Evolutionary conservation across 2,888 invertebrate species (phyloP).

Genomic region (Tridacna crocea): DNA sequence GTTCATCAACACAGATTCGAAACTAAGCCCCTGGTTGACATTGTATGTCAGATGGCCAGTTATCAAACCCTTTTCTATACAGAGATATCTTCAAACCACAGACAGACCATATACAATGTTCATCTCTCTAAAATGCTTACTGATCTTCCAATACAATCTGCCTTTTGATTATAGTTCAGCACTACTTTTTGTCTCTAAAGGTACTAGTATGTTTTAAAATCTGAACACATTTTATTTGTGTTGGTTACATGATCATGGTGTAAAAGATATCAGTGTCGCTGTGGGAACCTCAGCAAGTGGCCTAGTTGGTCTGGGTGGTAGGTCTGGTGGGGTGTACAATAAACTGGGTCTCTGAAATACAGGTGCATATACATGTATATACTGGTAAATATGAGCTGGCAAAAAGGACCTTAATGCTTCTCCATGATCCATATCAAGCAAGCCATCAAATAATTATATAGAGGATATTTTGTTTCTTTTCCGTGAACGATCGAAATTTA

Average conservation of each 20-base stretch:
- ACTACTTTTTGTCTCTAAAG: not conserved
- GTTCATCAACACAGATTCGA: too few relatives aligned
- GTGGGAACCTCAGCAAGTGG: slow-evolving; percentile 45
- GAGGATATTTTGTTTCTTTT: too few relatives aligned
- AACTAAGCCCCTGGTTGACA: too few relatives aligned
- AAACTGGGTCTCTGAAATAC: slow-evolving; percentile 72
- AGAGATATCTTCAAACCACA: too few relatives aligned
- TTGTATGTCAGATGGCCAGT: too few relatives aligned
- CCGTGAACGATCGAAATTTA: too few relatives aligned
- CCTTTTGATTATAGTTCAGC: not conserved
- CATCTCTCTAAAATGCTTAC: not conserved
- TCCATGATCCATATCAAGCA: too few relatives aligned
- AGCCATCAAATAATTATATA: too few relatives aligned
- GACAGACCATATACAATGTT: not conserved
- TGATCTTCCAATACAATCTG: not conserved
- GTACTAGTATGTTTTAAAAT: not conserved
- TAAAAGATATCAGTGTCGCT: slow-evolving; percentile 67
- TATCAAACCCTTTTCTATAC: too few relatives aligned
- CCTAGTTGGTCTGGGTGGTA: slow-evolving; percentile 14
- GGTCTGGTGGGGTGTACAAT: slow-evolving; percentile 69
- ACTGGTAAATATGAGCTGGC: too few relatives aligned
- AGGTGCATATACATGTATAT: not conserved
- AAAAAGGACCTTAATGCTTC: too few relatives aligned
- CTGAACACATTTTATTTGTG: not conserved
- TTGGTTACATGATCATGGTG: slow-evolving; percentile 53